Percentiles rank a stretch among this genome's conserved stretches.
phyloP scores from a whole-genome alignment of 2,113 vertebrate species.

The Syngnathus floridae region DNA sequence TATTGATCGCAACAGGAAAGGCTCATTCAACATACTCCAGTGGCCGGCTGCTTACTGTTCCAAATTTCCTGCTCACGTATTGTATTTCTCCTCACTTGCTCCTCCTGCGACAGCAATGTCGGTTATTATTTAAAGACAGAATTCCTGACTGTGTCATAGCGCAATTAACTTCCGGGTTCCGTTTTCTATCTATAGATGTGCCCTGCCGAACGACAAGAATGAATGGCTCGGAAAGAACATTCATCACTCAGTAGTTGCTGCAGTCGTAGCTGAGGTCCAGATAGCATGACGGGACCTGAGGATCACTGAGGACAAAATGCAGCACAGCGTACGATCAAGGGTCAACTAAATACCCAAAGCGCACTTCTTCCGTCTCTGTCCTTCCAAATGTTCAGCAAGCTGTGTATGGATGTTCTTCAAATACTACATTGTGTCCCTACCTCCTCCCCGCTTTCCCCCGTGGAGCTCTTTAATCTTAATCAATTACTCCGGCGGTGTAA shows the following conservation, averaged over 20 bases:
- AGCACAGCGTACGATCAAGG: not conserved
- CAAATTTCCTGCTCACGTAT: constrained; percentile 24
- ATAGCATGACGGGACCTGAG: not conserved
- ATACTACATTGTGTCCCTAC: not conserved
- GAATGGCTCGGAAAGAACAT: not conserved
- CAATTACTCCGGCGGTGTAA: not conserved
- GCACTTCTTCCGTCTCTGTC: not conserved
- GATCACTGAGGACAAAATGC: not conserved
- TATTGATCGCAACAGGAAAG: constrained; percentile 21
- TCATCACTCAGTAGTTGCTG: not conserved
- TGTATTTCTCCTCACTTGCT: constrained; percentile 17
- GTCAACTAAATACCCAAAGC: not conserved
- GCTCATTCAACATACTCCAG: constrained; percentile 3
- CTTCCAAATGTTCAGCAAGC: not conserved
- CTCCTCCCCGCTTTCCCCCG: not conserved
- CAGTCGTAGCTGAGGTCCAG: not conserved
- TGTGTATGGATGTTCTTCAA: not conserved
- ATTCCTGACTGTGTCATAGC: not conserved
- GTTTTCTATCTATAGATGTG: not conserved
- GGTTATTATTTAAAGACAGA: not conserved
- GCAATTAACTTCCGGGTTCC: not conserved
- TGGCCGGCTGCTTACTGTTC: constrained; percentile 25
- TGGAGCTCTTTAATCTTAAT: not conserved
- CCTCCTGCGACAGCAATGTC: not conserved
- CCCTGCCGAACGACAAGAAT: not conserved